Conservation (phyloP, 1,140 invertebrate species). For the Eueides isabella region DNA sequence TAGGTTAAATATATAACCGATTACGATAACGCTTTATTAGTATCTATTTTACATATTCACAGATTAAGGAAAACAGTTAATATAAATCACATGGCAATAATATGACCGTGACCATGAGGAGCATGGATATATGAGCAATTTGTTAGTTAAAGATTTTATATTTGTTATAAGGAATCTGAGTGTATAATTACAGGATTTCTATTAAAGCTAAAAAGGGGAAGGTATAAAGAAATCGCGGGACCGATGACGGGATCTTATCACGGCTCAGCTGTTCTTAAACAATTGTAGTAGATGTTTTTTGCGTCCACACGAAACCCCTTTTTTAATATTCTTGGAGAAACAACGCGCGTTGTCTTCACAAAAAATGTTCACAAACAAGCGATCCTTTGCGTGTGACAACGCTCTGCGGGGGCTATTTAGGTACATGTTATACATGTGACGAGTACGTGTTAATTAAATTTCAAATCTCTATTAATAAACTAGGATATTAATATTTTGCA, state of each 20-base stretch:
- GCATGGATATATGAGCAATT: not conserved
- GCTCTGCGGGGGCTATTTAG: constrained; percentile 42
- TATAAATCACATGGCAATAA: not conserved
- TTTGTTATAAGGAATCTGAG: not conserved
- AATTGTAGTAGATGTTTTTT: constrained; percentile 35
- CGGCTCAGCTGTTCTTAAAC: constrained; percentile 38
- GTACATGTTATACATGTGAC: constrained; percentile 35
- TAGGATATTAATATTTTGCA: constrained; percentile 2
- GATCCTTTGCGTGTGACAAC: constrained; percentile 47
- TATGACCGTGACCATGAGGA: not conserved
- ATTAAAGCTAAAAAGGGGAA: constrained; percentile 19
- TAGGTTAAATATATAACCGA: not conserved
- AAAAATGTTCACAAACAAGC: constrained; percentile 34
- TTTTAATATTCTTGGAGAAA: constrained; percentile 32
- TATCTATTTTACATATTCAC: not conserved
- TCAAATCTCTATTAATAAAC: not conserved
- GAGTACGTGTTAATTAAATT: constrained; percentile 25
- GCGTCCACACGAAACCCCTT: constrained; percentile 42
- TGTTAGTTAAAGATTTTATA: not conserved
- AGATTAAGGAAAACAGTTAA: constrained; percentile 6
- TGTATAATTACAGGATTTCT: not conserved
- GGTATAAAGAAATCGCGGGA: constrained; percentile 20
- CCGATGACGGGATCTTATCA: constrained; percentile 31
- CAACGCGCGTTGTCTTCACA: constrained; percentile 28
- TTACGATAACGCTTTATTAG: not conserved